phyloP scores from a whole-genome alignment of 2,888 invertebrate species.

The Leptinotarsa rubiginosa region DNA sequence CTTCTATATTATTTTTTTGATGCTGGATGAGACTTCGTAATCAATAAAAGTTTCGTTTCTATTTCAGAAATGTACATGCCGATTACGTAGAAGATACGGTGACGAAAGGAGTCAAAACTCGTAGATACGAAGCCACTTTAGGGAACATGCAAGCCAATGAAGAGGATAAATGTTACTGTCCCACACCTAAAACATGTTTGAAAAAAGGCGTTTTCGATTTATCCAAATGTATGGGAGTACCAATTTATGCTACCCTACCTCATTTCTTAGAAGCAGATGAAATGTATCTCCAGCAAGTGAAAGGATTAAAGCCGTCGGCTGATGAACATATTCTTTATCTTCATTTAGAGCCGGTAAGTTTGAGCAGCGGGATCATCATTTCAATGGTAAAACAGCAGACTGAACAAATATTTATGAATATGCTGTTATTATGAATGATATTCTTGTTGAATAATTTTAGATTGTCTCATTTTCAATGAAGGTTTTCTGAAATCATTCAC shows the following conservation, averaged over 20 bases:
- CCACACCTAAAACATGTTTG: conserved; percentile 73
- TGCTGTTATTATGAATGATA: no score
- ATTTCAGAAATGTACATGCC: conserved; percentile 72
- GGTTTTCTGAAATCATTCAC: no score
- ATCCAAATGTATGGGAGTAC: conserved; percentile 75
- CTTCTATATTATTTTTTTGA: background rate
- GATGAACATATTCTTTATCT: conserved; percentile 80
- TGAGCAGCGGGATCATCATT: background rate
- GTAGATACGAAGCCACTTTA: conserved; percentile 76
- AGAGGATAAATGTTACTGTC: conserved; percentile 70
- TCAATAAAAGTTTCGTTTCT: background rate
- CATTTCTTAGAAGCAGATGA: conserved; percentile 78
- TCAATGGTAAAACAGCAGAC: no score
- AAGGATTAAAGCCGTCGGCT: conserved; percentile 75
- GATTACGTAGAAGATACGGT: conserved; percentile 71
- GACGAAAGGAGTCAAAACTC: conserved; percentile 75
- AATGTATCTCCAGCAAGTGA: conserved; percentile 64
- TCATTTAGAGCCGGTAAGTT: conserved; percentile 81
- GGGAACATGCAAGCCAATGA: conserved; percentile 74
- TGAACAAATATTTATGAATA: no score
- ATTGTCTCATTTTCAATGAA: no score
- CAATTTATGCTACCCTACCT: conserved; percentile 81
- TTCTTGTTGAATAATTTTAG: no score
- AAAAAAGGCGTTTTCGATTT: conserved; percentile 80
- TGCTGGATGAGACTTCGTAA: background rate